A percentile compares a stretch with the other conserved stretches of the same genome.
Evolutionary conservation across 2,113 vertebrate genomes (phyloP).

Genomic region (Amazona guildingii): DNA sequence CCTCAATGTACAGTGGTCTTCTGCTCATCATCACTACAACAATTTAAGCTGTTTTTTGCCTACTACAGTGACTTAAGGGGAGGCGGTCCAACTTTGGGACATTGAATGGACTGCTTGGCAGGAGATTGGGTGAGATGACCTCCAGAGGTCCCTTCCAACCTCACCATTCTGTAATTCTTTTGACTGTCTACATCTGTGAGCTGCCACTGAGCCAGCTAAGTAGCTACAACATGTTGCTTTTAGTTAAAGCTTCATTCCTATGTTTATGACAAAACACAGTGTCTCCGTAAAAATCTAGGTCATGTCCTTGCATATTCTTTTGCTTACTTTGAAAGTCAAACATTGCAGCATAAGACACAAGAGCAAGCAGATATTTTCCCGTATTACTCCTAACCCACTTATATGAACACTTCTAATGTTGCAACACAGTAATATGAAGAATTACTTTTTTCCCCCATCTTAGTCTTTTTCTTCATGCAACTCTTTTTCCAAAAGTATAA

Average conservation of each 20-base stretch:
- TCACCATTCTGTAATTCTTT: neutral
- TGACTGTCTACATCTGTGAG: neutral
- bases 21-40: neutral
- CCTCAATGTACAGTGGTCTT: accelerated
- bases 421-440: neutral
- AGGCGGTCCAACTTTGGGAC: neutral
- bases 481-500: neutral
- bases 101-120: neutral
- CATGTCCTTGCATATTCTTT: neutral
- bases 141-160: neutral
- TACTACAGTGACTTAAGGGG: neutral
- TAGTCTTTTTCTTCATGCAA: neutral
- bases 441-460: neutral
- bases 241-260: neutral
- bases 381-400: neutral
- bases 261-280: neutral
- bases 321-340: neutral
- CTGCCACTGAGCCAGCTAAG: neutral
- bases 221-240: neutral
- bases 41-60: neutral
- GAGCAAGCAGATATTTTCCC: neutral
- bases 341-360: neutral
- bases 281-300: neutral
- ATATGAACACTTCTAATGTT: neutral
- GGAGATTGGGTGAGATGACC: neutral